Evolutionary conservation across 1,140 invertebrate genomes (phyloP), one percentile per base, ranked within the genome.

Genomic region (Radopholus similis): DNA sequence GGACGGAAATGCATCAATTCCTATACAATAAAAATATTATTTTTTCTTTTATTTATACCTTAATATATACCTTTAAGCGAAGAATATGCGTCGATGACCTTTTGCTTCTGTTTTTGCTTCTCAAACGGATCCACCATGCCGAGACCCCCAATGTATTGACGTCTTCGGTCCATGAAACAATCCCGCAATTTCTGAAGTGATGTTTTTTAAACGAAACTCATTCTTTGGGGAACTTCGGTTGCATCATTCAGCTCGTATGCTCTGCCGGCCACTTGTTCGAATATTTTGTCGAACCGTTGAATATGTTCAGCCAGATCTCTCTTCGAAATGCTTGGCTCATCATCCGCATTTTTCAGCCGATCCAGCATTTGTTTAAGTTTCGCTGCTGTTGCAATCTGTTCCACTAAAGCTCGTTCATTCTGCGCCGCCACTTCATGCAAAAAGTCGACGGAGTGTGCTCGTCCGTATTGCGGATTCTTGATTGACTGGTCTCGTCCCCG

Each of bases 1-100:
- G 2, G 59, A 62, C 15, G 59, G 59, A 49, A 62, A 62, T 30
- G 59, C 58, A 42, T 62, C 40, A 42, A 62, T 49, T n/a, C 59
- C 51, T 54, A 13, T n/a, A 51, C 26, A 51, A 13, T n/a, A n/a
- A n/a, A n/a, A n/a, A 28, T 51, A 13, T 13, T 51, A 28, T 47
- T 47, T 47, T 47, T 47, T 4, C 18, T 21, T 21, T 47, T 4
- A 47, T 21, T 47, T 47, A 51, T 51, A 26, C 30, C 30, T 26
- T 9, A 51, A 9, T 51, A 26, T 51, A 51, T 32, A 54, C 51
- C 59, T 26, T 62, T 62, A 21, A 62, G 32, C 26, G 59, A 32
- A 2, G 59, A 62, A 9, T 62, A 62, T 23, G 59, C 18, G 49
- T 62, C 37, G 49, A 62, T 62, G 32, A 62, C 3, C 15, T 23